Conservation (phyloP, 1,140 invertebrate species). For the Dinoponera quadriceps region DNA sequence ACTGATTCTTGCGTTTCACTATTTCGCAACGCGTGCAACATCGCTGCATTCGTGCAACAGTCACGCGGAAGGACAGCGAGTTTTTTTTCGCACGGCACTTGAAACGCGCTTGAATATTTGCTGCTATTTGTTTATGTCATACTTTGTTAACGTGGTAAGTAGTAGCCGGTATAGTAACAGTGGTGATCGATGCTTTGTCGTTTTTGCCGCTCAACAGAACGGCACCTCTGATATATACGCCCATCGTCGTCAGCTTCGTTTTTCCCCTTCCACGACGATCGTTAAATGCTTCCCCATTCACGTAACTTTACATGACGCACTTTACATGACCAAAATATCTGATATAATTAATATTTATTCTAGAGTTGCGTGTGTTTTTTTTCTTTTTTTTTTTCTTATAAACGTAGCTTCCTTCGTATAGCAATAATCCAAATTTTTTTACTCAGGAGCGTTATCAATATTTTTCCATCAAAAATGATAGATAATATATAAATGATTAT, state of each 20-base stretch:
- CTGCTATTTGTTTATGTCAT: slow-evolving; percentile 28
- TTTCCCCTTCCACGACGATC: slow-evolving; percentile 25
- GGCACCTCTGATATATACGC: slow-evolving; percentile 58
- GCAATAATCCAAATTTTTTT: neutral
- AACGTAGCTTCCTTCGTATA: neutral
- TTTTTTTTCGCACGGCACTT: neutral
- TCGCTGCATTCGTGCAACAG: neutral
- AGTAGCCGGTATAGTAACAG: neutral
- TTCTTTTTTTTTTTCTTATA: neutral
- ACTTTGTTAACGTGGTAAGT: slow-evolving; percentile 23
- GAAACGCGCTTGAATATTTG: slow-evolving; percentile 4
- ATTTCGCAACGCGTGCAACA: too few species aligned
- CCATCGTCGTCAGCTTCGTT: slow-evolving; percentile 25
- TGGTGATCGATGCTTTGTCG: slow-evolving; percentile 16
- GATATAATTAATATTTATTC: slow-evolving; percentile 31
- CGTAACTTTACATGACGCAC: neutral
- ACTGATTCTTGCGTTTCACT: too few species aligned
- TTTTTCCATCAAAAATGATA: neutral
- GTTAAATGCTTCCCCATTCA: neutral
- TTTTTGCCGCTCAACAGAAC: slow-evolving; percentile 35
- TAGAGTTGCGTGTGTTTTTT: too few species aligned
- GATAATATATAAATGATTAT: neutral
- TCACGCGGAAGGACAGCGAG: neutral
- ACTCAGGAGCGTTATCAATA: neutral
- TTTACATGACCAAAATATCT: neutral